phyloP scores from a whole-genome alignment of 2,888 invertebrate genomes.

The Plemyria rubiginata region DNA sequence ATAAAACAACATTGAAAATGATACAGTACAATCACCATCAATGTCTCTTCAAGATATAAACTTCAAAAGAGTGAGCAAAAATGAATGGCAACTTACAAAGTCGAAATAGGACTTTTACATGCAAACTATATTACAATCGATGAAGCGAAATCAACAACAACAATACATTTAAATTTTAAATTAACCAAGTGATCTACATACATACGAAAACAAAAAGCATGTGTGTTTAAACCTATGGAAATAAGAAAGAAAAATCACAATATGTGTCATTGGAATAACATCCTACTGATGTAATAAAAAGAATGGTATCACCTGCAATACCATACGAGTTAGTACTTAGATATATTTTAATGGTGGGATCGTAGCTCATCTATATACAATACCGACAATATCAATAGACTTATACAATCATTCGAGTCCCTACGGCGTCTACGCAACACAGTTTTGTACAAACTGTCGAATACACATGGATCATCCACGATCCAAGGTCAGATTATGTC shows the following conservation, averaged over 20 bases:
- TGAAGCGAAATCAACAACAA: slow-evolving; percentile 67
- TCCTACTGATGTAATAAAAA: slow-evolving; percentile 68
- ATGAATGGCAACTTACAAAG: slow-evolving; percentile 58
- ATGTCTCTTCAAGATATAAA: slow-evolving; percentile 40
- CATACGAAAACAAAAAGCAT: slow-evolving; percentile 63
- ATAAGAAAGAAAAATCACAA: slow-evolving; percentile 78
- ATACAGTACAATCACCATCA: slow-evolving; percentile 15
- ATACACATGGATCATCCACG: background rate
- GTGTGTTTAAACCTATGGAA: slow-evolving; percentile 72
- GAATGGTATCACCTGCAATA: slow-evolving; percentile 71
- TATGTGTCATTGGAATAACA: slow-evolving; percentile 78
- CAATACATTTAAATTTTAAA: slow-evolving; percentile 63
- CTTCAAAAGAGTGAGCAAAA: slow-evolving; percentile 58
- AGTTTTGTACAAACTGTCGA: slow-evolving; percentile 40
- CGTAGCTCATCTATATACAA: slow-evolving; percentile 83
- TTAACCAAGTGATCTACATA: slow-evolving; percentile 63
- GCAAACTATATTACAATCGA: slow-evolving; percentile 57
- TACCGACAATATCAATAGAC: slow-evolving; percentile 80
- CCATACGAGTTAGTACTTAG: slow-evolving; percentile 80
- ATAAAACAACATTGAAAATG: slow-evolving; percentile 46
- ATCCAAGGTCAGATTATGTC: slow-evolving; percentile 1
- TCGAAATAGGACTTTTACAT: slow-evolving; percentile 49
- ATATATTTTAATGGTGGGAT: slow-evolving; percentile 84
- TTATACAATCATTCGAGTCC: slow-evolving; percentile 81
- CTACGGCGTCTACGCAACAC: slow-evolving; percentile 57